Conservation (phyloP, 2,888 invertebrate species). For the Trachelus troglodyta region DNA sequence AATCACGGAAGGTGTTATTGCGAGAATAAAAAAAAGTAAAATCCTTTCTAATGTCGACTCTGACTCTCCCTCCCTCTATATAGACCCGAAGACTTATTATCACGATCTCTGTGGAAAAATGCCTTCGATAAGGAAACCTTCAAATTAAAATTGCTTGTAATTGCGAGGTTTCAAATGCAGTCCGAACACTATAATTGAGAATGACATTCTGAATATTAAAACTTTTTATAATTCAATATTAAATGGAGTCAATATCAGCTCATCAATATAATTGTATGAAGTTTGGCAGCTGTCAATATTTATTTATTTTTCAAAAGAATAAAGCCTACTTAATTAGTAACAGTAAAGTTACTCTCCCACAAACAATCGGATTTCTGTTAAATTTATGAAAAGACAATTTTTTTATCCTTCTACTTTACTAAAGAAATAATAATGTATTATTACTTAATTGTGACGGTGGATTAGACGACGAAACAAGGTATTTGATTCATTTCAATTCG, state of each 20-base stretch:
- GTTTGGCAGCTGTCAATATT: too few relatives aligned
- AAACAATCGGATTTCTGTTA: too few relatives aligned
- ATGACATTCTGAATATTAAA: not conserved
- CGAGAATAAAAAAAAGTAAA: not conserved
- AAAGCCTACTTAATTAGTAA: too few relatives aligned
- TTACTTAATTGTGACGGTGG: not conserved
- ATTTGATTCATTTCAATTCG: not conserved
- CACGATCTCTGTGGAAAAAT: not conserved
- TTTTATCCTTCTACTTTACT: not conserved
- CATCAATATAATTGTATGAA: too few relatives aligned
- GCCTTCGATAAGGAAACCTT: not conserved
- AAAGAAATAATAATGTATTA: not conserved
- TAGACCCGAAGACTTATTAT: not conserved
- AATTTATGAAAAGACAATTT: not conserved
- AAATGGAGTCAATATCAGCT: too few relatives aligned
- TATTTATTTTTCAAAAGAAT: too few relatives aligned
- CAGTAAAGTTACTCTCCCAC: too few relatives aligned
- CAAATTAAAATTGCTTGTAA: not conserved
- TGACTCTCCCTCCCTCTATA: not conserved
- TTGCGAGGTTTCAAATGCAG: not conserved
- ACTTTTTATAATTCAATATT: not conserved
- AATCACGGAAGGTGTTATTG: not conserved
- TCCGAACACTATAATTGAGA: not conserved
- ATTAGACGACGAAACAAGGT: not conserved
- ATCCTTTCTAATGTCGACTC: not conserved